Evolutionary conservation across 2,113 vertebrate species (phyloP), one percentile per base, ranked within the genome.

Genomic region (Erythrolamprus reginae): DNA sequence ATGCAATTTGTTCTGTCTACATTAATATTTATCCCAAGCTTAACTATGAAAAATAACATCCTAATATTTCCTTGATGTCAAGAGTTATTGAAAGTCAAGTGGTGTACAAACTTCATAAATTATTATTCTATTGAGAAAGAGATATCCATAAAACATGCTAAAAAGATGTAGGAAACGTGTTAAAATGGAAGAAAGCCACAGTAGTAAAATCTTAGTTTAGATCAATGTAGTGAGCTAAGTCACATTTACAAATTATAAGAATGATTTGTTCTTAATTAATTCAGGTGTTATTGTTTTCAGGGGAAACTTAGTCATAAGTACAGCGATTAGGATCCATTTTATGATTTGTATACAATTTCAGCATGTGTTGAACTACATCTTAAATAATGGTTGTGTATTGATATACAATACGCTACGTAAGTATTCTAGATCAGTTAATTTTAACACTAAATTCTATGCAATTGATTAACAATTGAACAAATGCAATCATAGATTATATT

Each of bases 301-400:
- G 26, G 23, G 65, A 42, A 42, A 45, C 10, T 13, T 33, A 77
- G 15, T 50, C 28, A 33, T 21, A 56, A 42, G 1, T 28, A 9
- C 3, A 65, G 8, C 13, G 23, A 21, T 19, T 89, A 77, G 26
- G 21, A 89, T 42, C 19, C 5, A 82, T 21, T 51, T 92, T 87
- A 91, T 10, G 89, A 89, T 94, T 93, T 77, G 42, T 88, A 21
- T 45, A 24, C 10, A 85, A 33, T 93, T 90, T 17, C 89, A 94
- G 53, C 53, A 92, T 77, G 61, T 42, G 42, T 65, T 95, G n/a
- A 90, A 42, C 38, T 89, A 89, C 15, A 51, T 92, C 33, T 89
- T 56, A 84, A 4, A 8, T 53, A 23, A 24, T 82, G 50, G 50
- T 13, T 42, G 1, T 82, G 47, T 83, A 48, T 89, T 47, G 15